These are phyloP conservation scores for Nanorana parkeri DNA, from an alignment of 2,113 vertebrate genomes.

Conservation along the genomic window DNA sequence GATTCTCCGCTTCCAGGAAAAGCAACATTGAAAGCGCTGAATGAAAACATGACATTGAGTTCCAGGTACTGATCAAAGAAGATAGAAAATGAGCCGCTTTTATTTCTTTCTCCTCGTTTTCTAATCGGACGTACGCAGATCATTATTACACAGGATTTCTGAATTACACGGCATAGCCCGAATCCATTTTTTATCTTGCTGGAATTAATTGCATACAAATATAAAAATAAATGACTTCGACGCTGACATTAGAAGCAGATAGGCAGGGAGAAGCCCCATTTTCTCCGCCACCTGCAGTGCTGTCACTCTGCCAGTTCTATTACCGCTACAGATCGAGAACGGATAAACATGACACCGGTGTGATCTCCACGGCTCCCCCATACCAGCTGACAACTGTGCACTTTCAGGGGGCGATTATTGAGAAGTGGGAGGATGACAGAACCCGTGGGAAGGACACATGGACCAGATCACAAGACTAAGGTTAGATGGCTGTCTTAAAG, in stretches of 20 bases:
- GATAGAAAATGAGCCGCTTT: not conserved
- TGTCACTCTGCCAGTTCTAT: not conserved
- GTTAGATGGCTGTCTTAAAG: no score
- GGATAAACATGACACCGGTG: not conserved
- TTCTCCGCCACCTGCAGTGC: not conserved
- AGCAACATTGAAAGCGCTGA: not conserved
- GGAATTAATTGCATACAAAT: conserved; percentile 21
- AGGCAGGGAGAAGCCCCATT: not conserved
- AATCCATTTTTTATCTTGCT: not conserved
- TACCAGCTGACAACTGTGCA: not conserved
- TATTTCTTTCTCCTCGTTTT: not conserved
- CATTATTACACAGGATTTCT: not conserved
- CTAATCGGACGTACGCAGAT: not conserved
- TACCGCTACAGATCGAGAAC: not conserved
- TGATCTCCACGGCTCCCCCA: not conserved
- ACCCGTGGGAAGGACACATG: not conserved
- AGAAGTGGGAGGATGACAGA: not conserved
- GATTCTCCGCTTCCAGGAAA: conserved; percentile 34
- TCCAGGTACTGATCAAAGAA: conserved; percentile 5
- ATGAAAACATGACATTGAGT: conserved; percentile 15
- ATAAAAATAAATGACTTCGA: not conserved
- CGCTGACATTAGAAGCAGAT: not conserved
- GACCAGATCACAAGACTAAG: not conserved
- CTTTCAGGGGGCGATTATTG: not conserved
- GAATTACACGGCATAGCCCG: not conserved